Evolutionary conservation across 2,797 vertebrate genomes (phyloP).

Genomic region (Malacoctenus gilli): DNA sequence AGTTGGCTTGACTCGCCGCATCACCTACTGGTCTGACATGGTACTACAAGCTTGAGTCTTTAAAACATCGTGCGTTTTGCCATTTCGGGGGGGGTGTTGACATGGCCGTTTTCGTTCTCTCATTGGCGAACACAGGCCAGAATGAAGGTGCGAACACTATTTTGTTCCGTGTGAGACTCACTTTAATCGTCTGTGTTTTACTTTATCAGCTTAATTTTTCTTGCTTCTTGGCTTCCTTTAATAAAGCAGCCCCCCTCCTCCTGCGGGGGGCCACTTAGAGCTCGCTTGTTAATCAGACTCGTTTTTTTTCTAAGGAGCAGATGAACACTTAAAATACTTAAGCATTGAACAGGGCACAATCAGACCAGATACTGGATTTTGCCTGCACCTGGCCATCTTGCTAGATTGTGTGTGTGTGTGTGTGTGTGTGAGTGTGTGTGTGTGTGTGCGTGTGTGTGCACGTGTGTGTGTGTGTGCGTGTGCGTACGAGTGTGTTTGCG

Average conservation of each 20-base stretch:
- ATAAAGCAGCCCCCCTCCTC: conserved; percentile 42
- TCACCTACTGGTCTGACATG: too few species aligned
- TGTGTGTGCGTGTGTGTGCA: conserved; percentile 18
- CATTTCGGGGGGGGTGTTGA: too few species aligned
- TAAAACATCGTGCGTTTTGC: too few species aligned
- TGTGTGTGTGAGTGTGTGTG: conserved; percentile 17
- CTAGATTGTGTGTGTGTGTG: conserved; percentile 21
- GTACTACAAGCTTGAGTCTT: too few species aligned
- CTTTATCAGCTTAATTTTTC: conserved; percentile 30
- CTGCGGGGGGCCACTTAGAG: conserved; percentile 66
- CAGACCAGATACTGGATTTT: conserved; percentile 37
- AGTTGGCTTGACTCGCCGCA: too few species aligned
- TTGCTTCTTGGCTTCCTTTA: conserved; percentile 38
- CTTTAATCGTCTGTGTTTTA: conserved; percentile 12
- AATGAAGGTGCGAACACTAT: too few species aligned
- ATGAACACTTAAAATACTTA: conserved; percentile 57
- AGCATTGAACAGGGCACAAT: conserved; percentile 51
- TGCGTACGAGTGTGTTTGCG: too few species aligned
- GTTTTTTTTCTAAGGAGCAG: conserved; percentile 67
- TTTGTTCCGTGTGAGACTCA: too few species aligned
- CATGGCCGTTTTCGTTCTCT: too few species aligned
- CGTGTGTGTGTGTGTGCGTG: conserved; percentile 11
- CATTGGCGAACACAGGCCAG: too few species aligned
- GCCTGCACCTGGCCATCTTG: conserved; percentile 57
- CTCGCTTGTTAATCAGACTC: conserved; percentile 60